A percentile compares a stretch with the other conserved stretches of the same genome.
phyloP scores from a whole-genome alignment of 2,888 invertebrate genomes.

The Luffia ferchaultella region DNA sequence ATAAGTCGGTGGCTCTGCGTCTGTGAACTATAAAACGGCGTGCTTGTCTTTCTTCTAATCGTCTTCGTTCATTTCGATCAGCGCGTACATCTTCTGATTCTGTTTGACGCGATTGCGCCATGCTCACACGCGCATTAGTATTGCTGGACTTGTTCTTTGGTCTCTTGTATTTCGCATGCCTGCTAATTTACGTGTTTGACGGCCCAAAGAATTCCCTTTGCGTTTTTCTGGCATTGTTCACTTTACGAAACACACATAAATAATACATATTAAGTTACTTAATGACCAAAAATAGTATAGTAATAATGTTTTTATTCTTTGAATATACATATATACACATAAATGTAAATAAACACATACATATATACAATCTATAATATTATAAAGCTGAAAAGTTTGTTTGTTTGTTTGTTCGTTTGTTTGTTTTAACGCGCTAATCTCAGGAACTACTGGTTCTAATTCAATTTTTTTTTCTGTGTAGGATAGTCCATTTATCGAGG shows the following conservation, averaged over 20 bases:
- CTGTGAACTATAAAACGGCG: constrained; percentile 14
- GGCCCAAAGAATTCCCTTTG: constrained; percentile 15
- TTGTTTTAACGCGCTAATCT: no score
- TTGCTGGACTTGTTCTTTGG: constrained; percentile 16
- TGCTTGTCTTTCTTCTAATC: constrained; percentile 15
- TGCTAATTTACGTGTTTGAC: constrained; percentile 10
- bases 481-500: no score
- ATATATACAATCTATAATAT: no score
- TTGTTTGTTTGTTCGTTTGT: no score
- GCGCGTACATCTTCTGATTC: constrained; percentile 11
- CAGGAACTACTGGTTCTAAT: no score
- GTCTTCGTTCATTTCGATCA: constrained; percentile 14
- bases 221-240: constrained; percentile 16
- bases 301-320: neutral
- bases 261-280: neutral
- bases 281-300: neutral
- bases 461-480: no score
- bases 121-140: constrained; percentile 8
- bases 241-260: constrained; percentile 1
- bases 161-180: constrained; percentile 11
- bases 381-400: no score
- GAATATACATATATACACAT: neutral
- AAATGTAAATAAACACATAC: no score
- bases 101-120: constrained; percentile 12
- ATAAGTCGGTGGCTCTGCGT: constrained; percentile 10